Conservation (phyloP, 2,113 vertebrate species). For the Oncorhynchus masou region DNA sequence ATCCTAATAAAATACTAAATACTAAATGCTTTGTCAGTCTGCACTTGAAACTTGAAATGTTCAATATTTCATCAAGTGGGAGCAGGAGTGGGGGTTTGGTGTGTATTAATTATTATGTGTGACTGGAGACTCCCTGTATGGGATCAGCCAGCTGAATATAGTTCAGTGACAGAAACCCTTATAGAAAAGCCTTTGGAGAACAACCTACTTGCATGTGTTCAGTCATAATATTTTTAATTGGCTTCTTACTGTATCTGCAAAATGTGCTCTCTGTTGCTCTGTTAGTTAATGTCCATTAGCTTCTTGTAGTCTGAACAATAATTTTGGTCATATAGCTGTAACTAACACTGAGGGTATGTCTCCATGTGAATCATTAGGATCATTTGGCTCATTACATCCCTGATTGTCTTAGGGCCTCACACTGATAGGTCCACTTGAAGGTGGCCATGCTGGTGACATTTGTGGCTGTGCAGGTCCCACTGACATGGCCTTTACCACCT, state of each 20-base stretch:
- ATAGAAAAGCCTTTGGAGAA: neutral
- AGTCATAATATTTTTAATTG: neutral
- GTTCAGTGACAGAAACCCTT: slow-evolving; percentile 26
- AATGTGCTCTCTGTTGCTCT: slow-evolving; percentile 9
- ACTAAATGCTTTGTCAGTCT: slow-evolving; percentile 35
- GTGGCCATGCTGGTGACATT: slow-evolving; percentile 64
- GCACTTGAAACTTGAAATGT: slow-evolving; percentile 58
- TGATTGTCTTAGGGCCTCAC: slow-evolving; percentile 41
- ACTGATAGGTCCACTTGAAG: slow-evolving; percentile 46
- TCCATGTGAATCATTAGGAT: neutral
- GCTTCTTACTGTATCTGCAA: slow-evolving; percentile 52
- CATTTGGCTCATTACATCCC: slow-evolving; percentile 10
- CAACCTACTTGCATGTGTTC: neutral
- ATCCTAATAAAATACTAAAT: too few species aligned
- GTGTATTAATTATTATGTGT: slow-evolving; percentile 47
- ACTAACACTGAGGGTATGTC: neutral
- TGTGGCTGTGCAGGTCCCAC: slow-evolving; percentile 49
- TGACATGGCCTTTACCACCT: slow-evolving; percentile 65
- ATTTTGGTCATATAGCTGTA: neutral
- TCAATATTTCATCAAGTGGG: slow-evolving; percentile 56
- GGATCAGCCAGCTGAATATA: slow-evolving; percentile 62
- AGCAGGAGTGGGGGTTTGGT: slow-evolving; percentile 18
- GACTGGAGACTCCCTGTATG: slow-evolving; percentile 56
- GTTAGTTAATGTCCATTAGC: too few species aligned
- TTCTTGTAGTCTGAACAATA: neutral